phyloP scores from a whole-genome alignment of 92 coral and sea anemone genomes.

The Meandrina meandrites region DNA sequence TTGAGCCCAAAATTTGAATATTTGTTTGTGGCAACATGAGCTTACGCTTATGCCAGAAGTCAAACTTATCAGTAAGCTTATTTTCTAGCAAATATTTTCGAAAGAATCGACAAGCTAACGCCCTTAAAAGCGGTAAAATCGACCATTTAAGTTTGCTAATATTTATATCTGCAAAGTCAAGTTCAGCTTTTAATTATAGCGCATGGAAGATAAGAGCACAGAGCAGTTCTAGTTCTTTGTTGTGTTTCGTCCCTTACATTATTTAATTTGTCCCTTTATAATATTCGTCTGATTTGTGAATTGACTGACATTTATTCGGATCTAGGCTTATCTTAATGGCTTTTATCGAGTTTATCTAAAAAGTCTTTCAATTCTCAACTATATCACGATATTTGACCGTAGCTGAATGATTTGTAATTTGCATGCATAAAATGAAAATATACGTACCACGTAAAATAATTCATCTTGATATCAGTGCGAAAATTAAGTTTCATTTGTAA shows the following conservation, averaged over 20 bases:
- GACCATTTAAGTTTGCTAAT: neutral
- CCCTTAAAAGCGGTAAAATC: neutral
- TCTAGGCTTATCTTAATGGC: neutral
- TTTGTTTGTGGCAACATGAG: too few species aligned
- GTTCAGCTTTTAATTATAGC: neutral
- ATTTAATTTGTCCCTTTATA: too few species aligned
- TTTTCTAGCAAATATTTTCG: neutral
- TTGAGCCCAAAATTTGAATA: too few species aligned
- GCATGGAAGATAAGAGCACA: neutral
- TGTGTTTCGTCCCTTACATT: neutral
- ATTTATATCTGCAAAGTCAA: neutral
- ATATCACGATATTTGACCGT: too few species aligned
- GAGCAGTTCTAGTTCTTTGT: neutral
- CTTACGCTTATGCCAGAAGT: too few species aligned
- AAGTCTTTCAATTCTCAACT: neutral
- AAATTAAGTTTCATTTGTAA: neutral
- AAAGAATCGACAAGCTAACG: neutral
- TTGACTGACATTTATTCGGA: neutral
- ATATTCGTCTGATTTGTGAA: neutral
- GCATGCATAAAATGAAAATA: neutral
- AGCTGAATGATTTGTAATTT: neutral
- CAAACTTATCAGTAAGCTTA: neutral
- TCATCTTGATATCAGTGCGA: neutral
- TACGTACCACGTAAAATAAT: too few species aligned
- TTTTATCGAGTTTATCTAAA: neutral